Percentiles rank a stretch among this genome's conserved stretches.
These are phyloP conservation scores for Chaetodon trifascialis DNA, from an alignment of 2,113 vertebrate species.

Conservation along the genomic window DNA sequence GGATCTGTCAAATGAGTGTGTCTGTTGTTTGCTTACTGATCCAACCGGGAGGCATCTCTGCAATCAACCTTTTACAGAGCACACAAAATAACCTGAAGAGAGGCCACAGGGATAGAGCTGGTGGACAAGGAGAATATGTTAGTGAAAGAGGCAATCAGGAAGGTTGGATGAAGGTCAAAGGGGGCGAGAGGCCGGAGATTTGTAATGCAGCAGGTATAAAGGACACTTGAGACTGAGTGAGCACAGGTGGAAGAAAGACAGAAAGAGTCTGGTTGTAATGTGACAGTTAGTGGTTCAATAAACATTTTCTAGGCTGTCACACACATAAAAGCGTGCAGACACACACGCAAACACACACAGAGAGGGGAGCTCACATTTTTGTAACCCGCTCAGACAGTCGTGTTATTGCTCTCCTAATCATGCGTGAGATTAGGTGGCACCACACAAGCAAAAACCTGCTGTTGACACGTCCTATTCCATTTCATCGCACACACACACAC, in stretches of 20 bases:
- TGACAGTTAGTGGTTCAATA: constrained; percentile 58
- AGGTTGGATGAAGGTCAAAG: constrained; percentile 54
- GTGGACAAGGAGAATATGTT: constrained; percentile 18
- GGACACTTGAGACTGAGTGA: constrained; percentile 14
- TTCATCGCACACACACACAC: constrained; percentile 24
- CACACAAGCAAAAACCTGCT: constrained; percentile 66
- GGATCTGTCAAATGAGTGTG: constrained; percentile 47
- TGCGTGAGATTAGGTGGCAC: constrained; percentile 78
- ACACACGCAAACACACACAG: constrained; percentile 11
- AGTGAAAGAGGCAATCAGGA: constrained; percentile 17
- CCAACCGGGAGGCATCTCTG: constrained; percentile 12
- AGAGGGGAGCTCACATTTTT: constrained; percentile 34
- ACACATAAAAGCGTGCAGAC: constrained; percentile 6
- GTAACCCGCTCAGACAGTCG: constrained; percentile 75
- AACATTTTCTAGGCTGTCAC: constrained; percentile 46
- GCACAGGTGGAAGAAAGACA: constrained; percentile 4
- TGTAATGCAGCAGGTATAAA: constrained; percentile 10
- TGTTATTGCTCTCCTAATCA: constrained; percentile 79
- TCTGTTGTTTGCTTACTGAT: constrained; percentile 47
- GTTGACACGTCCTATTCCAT: constrained; percentile 60
- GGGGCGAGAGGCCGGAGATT: not conserved
- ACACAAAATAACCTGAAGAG: constrained; percentile 26
- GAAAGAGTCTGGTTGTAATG: constrained; percentile 41
- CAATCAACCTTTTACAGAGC: constrained; percentile 43
- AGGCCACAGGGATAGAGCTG: not conserved